phyloP scores from a whole-genome alignment of 1,140 invertebrate species.

The Philotrypesis tridentata region DNA sequence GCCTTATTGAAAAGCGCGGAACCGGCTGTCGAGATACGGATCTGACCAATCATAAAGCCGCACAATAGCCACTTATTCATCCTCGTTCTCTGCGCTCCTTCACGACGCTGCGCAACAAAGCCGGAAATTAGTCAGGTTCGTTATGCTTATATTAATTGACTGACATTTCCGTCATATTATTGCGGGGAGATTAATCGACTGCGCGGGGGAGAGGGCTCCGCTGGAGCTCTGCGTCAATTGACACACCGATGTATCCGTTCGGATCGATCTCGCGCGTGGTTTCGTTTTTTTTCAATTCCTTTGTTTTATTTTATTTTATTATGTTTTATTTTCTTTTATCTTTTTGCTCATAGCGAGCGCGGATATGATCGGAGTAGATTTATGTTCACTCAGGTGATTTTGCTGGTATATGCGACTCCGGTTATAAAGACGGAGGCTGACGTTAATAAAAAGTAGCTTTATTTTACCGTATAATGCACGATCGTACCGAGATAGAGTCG shows the following conservation, averaged over 20 bases:
- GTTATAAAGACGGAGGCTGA: neutral
- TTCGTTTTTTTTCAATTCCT: neutral
- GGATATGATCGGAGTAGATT: slow-evolving; percentile 15
- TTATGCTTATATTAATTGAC: slow-evolving; percentile 75
- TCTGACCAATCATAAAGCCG: slow-evolving; percentile 74
- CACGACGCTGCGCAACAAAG: slow-evolving; percentile 60
- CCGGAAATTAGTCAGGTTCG: slow-evolving; percentile 73
- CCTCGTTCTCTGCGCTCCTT: slow-evolving; percentile 53
- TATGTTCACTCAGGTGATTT: neutral
- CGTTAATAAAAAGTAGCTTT: neutral
- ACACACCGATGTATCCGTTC: slow-evolving; percentile 1
- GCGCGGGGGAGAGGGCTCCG: neutral
- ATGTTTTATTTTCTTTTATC: neutral
- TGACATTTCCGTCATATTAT: slow-evolving; percentile 74
- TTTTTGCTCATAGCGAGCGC: neutral
- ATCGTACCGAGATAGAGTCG: neutral
- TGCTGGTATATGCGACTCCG: neutral
- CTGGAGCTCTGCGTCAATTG: slow-evolving; percentile 12
- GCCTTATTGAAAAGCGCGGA: slow-evolving; percentile 57
- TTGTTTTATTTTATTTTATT: too few relatives aligned
- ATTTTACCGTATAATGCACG: neutral
- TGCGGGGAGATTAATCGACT: slow-evolving; percentile 66
- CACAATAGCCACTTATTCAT: slow-evolving; percentile 72
- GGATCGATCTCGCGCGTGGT: neutral
- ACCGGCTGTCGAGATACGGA: slow-evolving; percentile 73